phyloP scores from a whole-genome alignment of 1,140 invertebrate species.

The Ptiloglossa arizonensis region DNA sequence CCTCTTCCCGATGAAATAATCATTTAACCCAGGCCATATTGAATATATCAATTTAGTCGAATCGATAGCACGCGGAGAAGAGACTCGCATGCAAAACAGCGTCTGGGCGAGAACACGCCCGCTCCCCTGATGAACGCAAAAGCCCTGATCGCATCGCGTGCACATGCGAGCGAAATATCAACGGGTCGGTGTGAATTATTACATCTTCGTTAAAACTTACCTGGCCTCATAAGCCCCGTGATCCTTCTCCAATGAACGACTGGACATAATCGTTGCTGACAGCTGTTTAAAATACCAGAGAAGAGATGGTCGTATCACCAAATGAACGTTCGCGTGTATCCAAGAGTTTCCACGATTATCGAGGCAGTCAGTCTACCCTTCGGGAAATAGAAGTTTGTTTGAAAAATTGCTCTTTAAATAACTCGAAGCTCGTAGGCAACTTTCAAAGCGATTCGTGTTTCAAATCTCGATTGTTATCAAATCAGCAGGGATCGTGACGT shows the following conservation, averaged over 20 bases:
- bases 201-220: constrained; percentile 75
- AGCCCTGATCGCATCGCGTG: constrained; percentile 20
- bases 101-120: not conserved
- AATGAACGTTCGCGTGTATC: no score
- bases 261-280: constrained; percentile 58
- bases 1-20: no score
- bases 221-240: no score
- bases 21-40: constrained; percentile 16
- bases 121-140: not conserved
- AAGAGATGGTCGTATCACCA: no score
- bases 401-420: not conserved
- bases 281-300: constrained; percentile 1
- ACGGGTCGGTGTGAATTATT: constrained; percentile 65
- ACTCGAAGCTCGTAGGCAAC: not conserved
- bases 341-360: no score
- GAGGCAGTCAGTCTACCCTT: no score
- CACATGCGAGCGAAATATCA: constrained; percentile 64
- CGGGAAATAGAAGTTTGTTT: no score
- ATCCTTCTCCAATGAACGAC: no score
- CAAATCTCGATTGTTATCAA: constrained; percentile 12
- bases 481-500: constrained; percentile 4
- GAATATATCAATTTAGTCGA: constrained; percentile 25
- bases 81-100: constrained; percentile 40
- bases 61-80: constrained; percentile 9
- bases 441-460: not conserved